Evolutionary conservation across 1,140 invertebrate genomes (phyloP).

Genomic region (Campoletis sonorensis): DNA sequence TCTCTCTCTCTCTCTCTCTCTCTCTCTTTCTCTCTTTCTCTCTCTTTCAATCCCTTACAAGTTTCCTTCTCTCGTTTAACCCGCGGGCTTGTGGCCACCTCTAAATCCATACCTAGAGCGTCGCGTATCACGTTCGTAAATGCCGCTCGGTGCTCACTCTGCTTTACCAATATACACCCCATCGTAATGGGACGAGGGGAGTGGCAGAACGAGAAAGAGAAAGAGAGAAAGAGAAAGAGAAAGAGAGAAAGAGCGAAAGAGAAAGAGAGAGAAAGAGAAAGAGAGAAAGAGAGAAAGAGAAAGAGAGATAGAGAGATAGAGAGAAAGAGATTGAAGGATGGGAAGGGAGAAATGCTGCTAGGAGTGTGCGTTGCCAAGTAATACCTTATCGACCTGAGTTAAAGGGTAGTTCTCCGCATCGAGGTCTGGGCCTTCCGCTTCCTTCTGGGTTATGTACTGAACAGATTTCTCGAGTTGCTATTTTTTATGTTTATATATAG

Average conservation of each 20-base stretch:
- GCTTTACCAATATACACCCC: slow-evolving; percentile 16
- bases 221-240: not conserved
- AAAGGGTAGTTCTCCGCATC: slow-evolving; percentile 30
- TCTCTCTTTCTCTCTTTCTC: not conserved
- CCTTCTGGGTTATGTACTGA: not conserved
- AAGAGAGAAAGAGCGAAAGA: not conserved
- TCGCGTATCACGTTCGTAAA: slow-evolving; percentile 26
- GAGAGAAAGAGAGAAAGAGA: slow-evolving; percentile 9
- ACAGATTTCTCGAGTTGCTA: slow-evolving; percentile 33
- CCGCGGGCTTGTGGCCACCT: slow-evolving; percentile 19
- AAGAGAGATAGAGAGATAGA: too few species aligned
- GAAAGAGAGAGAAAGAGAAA: not conserved
- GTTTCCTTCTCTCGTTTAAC: slow-evolving; percentile 5
- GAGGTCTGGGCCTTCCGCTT: slow-evolving; percentile 1
- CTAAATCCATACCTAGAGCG: slow-evolving; percentile 31
- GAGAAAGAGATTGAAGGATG: not conserved
- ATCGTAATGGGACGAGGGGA: not conserved
- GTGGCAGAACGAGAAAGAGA: not conserved
- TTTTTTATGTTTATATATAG: not conserved
- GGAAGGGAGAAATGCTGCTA: not conserved
- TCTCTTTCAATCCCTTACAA: not conserved
- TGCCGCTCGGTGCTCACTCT: not conserved
- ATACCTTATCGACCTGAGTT: slow-evolving; percentile 50
- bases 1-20: not conserved
- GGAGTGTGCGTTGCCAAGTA: slow-evolving; percentile 46